Evolutionary conservation across 2,113 vertebrate genomes (phyloP).

Genomic region (Spilogale gracilis): DNA sequence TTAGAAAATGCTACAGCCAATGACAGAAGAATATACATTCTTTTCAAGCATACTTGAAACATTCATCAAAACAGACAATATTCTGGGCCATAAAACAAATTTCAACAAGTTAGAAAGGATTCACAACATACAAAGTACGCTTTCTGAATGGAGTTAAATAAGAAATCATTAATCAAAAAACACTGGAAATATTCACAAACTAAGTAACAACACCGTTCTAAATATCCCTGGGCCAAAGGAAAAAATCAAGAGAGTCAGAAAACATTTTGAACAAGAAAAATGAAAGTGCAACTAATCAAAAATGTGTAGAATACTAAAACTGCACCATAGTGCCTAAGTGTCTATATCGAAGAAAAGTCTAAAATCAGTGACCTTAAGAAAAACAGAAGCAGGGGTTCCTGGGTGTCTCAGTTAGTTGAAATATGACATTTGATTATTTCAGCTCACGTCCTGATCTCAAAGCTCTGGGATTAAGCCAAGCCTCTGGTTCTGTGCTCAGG

Average conservation of each 20-base stretch:
- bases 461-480: background rate
- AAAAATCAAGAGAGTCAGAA: background rate
- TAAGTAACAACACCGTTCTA: background rate
- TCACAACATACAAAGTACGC: background rate
- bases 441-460: background rate
- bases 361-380: background rate
- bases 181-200: conserved; percentile 24
- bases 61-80: background rate
- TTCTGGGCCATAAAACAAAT: background rate
- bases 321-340: background rate
- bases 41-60: background rate
- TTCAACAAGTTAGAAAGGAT: background rate
- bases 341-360: background rate
- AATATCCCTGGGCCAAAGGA: background rate
- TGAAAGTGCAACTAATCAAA: background rate
- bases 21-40: background rate
- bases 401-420: background rate
- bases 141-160: conserved; percentile 17
- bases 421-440: background rate
- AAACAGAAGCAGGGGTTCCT: background rate
- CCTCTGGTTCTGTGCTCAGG: background rate
- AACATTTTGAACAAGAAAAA: conserved; percentile 31
- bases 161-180: conserved; percentile 19
- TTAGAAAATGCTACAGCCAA: background rate
- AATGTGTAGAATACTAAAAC: background rate